Evolutionary conservation across 1,140 invertebrate genomes (phyloP).

Genomic region (Gonatopus flavifemur): DNA sequence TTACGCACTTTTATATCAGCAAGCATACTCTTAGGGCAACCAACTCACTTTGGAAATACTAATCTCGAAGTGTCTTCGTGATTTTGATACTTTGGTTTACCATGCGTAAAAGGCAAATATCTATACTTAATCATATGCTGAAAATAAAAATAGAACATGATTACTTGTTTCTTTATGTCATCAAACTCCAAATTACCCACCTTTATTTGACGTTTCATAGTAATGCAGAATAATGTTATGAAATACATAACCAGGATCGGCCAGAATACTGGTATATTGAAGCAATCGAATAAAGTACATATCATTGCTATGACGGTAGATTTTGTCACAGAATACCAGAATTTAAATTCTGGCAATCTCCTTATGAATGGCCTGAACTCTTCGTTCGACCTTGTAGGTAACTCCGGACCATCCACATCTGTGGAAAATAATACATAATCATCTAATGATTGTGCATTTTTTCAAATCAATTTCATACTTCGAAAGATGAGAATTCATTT

Average conservation of each 20-base stretch:
- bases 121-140: slow-evolving; percentile 99
- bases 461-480: neutral
- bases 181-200: slow-evolving; percentile 61
- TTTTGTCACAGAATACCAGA: slow-evolving; percentile 97
- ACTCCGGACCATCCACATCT: slow-evolving; percentile 84
- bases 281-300: slow-evolving; percentile 96
- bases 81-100: slow-evolving; percentile 90
- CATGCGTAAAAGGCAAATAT: slow-evolving; percentile 97
- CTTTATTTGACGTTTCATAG: slow-evolving; percentile 99
- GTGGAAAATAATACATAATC: slow-evolving; percentile 12
- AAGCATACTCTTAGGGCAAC: slow-evolving; percentile 39
- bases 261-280: slow-evolving; percentile 99
- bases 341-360: slow-evolving; percentile 98
- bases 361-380: slow-evolving; percentile 99
- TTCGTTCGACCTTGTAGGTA: slow-evolving; percentile 93
- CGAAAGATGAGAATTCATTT: slow-evolving; percentile 1
- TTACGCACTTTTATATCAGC: slow-evolving; percentile 38
- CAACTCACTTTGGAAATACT: slow-evolving; percentile 49
- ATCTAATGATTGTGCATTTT: neutral
- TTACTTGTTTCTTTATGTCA: no score
- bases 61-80: slow-evolving; percentile 63
- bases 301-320: slow-evolving; percentile 89
- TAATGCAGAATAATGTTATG: slow-evolving; percentile 96
- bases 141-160: slow-evolving; percentile 65
- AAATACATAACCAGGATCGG: slow-evolving; percentile 99